Evolutionary conservation across 2,113 vertebrate genomes (phyloP), one percentile per base, ranked within the genome.

Genomic region (Galemys pyrenaicus): DNA sequence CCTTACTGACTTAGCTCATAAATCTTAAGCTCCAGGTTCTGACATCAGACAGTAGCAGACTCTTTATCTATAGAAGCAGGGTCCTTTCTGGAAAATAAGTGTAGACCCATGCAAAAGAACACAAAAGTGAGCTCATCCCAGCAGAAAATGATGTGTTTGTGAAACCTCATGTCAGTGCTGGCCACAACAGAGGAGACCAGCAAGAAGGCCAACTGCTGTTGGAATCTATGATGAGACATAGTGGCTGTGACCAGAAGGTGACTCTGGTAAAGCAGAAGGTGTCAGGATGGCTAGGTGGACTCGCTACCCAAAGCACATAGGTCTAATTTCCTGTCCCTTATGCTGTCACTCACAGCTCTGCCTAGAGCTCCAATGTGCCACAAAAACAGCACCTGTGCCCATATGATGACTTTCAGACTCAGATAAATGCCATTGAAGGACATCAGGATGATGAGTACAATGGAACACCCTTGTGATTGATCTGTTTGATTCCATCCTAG

Each of bases 331-430:
- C 73, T 78, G 54, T 56, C 35, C 92, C 85, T 95, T 62, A 70
- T 9, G 77, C 94, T 96, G 96, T 94, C 92, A 71, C 44, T 94
- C 90, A 92, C 11, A 7, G 91, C 41, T 68, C 71, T 95, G 89
- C 67, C 17, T 83, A 91, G 41, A 89, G 81, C 68, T 75, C 81
- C 92, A 88, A 90, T 94, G 95, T 41, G 94, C 88, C 65, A 70
- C 92, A 94, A 96, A 94, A 96, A 87, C 73, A 71, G 97, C 97
- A 95, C 92, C 95, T 96, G 96, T 70, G 94, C 81, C 90, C 10
- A 0, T 41, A 73, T 75, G 94, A 96, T 82, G 96, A 90, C 92
- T 95, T 93, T 94, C 92, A 88, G 92, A 82, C 92, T 96, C 80
- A 80, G 89, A 94, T 93, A 97, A 96, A 95, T 80, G 83, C 92